Percentiles rank a stretch among this genome's conserved stretches.
Evolutionary conservation across 1,140 invertebrate species (phyloP).

Genomic region (Hermatobates lingyangjiaoensis): DNA sequence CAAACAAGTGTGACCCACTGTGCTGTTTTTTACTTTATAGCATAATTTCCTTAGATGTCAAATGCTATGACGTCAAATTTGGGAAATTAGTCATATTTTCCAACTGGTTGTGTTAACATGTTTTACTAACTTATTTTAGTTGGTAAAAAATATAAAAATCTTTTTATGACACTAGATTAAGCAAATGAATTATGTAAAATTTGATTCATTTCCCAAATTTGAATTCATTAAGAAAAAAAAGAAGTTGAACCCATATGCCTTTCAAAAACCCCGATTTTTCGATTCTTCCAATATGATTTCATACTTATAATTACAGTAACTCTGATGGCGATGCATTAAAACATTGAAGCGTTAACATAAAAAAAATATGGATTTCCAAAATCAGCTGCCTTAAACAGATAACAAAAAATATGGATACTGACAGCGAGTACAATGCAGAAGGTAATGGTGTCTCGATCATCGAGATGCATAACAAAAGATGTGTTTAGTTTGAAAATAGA

Average conservation of each 20-base stretch:
- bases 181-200: no score
- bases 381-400: neutral
- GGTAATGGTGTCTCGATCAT: constrained; percentile 35
- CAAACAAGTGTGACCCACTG: no score
- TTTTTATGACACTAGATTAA: no score
- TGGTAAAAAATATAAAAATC: no score
- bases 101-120: no score
- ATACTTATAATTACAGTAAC: neutral
- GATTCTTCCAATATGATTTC: neutral
- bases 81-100: no score
- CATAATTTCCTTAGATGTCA: no score
- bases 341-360: neutral
- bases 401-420: constrained; percentile 21
- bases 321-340: neutral
- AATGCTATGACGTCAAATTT: no score
- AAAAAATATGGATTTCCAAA: neutral
- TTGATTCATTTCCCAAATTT: no score
- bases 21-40: no score
- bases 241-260: neutral
- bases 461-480: constrained; percentile 36
- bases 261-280: neutral
- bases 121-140: no score
- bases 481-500: constrained; percentile 47
- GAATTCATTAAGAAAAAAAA: neutral
- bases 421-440: constrained; percentile 56